Percentiles rank a stretch among this genome's conserved stretches.
Evolutionary conservation across 2,888 invertebrate species (phyloP).

Genomic region (Mimachlamys varia): DNA sequence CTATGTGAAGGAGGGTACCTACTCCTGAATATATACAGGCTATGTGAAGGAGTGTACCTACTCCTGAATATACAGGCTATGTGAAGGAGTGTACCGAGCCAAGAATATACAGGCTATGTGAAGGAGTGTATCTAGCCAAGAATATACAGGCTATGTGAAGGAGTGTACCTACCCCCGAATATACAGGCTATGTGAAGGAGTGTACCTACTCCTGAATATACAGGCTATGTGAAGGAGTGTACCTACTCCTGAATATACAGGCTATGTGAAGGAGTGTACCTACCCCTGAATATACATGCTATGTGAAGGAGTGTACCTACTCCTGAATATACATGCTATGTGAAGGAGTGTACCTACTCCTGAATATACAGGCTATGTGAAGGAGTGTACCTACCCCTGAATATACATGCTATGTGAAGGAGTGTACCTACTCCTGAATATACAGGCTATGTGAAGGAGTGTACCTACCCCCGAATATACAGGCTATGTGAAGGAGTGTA

Average conservation of each 20-base stretch:
- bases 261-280: conserved; percentile 74
- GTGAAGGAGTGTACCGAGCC: conserved; percentile 73
- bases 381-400: conserved; percentile 73
- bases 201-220: conserved; percentile 71
- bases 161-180: conserved; percentile 71
- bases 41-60: conserved; percentile 73
- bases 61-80: conserved; percentile 73
- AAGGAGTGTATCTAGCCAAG: conserved; percentile 72
- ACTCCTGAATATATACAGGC: conserved; percentile 73
- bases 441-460: conserved; percentile 73
- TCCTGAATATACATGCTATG: conserved; percentile 72
- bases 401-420: conserved; percentile 74
- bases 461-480: conserved; percentile 73
- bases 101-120: conserved; percentile 74
- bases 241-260: conserved; percentile 72
- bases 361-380: conserved; percentile 74
- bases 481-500: conserved; percentile 74
- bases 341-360: conserved; percentile 75
- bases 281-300: conserved; percentile 72
- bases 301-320: conserved; percentile 75
- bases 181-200: conserved; percentile 75
- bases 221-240: conserved; percentile 74
- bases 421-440: conserved; percentile 72
- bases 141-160: conserved; percentile 74
- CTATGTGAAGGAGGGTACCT: conserved; percentile 73